Base-by-base conservation (phyloP, 2,888 invertebrate genomes). In the Masnerella sp. region DNA sequence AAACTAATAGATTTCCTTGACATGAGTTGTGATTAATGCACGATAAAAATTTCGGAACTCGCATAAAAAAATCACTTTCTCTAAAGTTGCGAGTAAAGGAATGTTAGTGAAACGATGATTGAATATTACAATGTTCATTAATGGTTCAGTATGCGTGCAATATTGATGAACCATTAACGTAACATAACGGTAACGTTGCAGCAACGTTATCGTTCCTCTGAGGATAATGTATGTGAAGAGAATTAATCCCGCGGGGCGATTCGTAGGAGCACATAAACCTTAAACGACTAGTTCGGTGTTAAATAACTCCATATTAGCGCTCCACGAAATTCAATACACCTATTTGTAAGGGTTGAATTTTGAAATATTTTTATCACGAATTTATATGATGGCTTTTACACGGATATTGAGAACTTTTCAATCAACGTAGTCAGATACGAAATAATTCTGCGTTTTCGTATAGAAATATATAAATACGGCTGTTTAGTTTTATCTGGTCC, bases 151-250 rank as follows among this genome's bases (percentile, higher is more conserved):
- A 5, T 32, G 22, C 15, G 17, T 56, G 56, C 43, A 42, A 42
- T 32, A 56, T 43, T 42, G 38, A 56, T 56, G 32, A 40, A 40
- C 17, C 52, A 64, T 64, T 43, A 49, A 30, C 17, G 40, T 56
- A 56, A 49, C 30, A 11, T 32, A 56, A 34, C n/a, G 20, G 56
- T 25, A 40, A 56, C 40, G 36, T 34, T 40, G 67, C 42, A 42
- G 25, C 42, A 15, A 52, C 56, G 36, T 49, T 67, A 58, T 58
- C 42, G 56, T 56, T 58, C 67, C 42, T 18, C 30, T 49, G 52
- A 34, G 67, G 42, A 64, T 52, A 40, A 54, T 40, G 11, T 9
- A 56, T 47, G 40, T 20, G 30, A 32, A 30, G 56, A 15, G 47
- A 47, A 65, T 65, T 56, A 65, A 47, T 52, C 65, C 47, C 56